phyloP scores from a whole-genome alignment of 2,888 invertebrate genomes.

The Caenorhabditis macrosperma region DNA sequence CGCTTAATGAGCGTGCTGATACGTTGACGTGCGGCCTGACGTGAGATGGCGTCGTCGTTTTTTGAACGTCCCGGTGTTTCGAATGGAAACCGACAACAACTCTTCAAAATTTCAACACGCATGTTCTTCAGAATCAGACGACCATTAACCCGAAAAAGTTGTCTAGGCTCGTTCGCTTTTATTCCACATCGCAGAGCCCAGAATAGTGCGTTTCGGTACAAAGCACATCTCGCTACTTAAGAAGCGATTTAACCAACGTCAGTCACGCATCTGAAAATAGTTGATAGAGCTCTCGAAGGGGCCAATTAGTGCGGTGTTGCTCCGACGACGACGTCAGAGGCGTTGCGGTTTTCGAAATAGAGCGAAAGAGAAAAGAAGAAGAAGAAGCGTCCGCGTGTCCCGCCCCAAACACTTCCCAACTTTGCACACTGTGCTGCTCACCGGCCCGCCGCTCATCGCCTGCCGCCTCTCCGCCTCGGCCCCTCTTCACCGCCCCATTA shows the following conservation, averaged over 20 bases:
- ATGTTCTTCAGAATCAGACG: background rate
- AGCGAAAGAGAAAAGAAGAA: background rate
- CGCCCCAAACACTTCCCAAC: conserved; percentile 27
- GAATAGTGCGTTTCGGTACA: background rate
- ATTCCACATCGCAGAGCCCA: too few relatives aligned
- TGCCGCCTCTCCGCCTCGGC: conserved; percentile 14
- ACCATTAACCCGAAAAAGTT: conserved; percentile 5
- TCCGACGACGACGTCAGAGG: background rate
- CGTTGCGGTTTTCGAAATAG: background rate
- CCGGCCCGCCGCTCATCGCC: conserved; percentile 22
- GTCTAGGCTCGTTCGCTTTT: conserved; percentile 14
- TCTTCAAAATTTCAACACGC: background rate
- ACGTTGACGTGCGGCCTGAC: conserved; percentile 46
- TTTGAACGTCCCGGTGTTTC: conserved; percentile 11
- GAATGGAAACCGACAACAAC: background rate
- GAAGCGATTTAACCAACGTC: too few relatives aligned
- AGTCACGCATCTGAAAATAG: background rate
- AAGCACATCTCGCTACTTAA: too few relatives aligned
- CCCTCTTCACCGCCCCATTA: conserved; percentile 43
- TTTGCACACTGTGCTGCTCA: conserved; percentile 31
- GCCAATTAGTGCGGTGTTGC: background rate
- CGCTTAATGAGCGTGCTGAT: conserved; percentile 51
- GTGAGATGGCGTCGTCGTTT: conserved; percentile 20
- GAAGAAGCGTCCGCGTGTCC: background rate
- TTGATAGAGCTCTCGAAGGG: background rate